phyloP scores from a whole-genome alignment of 2,797 vertebrate species.

The Scyliorhinus canicula region DNA sequence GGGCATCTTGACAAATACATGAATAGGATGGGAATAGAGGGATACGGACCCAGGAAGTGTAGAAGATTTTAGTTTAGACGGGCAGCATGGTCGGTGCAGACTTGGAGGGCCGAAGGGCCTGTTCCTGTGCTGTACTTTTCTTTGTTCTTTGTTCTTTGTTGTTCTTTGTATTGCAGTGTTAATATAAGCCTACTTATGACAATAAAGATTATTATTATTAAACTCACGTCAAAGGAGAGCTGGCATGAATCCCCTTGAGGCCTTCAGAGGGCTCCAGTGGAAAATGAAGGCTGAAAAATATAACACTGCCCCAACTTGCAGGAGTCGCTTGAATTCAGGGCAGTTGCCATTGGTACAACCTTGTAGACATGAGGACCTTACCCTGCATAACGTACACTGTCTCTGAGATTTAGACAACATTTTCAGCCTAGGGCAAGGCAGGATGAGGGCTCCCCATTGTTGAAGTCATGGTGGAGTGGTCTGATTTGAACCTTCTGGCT shows the following conservation, averaged over 20 bases:
- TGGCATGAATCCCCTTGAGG: neutral
- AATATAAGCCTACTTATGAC: too few relatives aligned
- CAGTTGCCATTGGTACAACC: neutral
- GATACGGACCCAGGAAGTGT: too few relatives aligned
- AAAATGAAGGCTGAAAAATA: neutral
- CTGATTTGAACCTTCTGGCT: neutral
- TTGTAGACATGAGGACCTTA: neutral
- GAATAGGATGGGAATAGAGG: too few relatives aligned
- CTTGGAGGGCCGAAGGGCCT: too few relatives aligned
- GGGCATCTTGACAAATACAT: too few relatives aligned
- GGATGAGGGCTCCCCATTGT: neutral
- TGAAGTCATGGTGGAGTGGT: neutral
- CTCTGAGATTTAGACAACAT: neutral
- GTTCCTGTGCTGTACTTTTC: too few relatives aligned
- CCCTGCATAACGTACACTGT: neutral
- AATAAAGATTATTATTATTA: too few relatives aligned
- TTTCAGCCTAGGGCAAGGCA: neutral
- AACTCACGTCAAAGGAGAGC: neutral
- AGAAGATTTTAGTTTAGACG: too few relatives aligned
- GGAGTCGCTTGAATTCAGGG: neutral
- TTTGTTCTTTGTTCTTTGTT: too few relatives aligned
- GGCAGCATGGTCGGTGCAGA: too few relatives aligned
- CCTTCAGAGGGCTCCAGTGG: neutral
- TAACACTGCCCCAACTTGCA: neutral
- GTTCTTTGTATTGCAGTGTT: too few relatives aligned